A percentile compares a stretch with the other conserved stretches of the same genome.
Conservation (phyloP, 2,888 invertebrate genomes). For the Leucophora obtusa region DNA sequence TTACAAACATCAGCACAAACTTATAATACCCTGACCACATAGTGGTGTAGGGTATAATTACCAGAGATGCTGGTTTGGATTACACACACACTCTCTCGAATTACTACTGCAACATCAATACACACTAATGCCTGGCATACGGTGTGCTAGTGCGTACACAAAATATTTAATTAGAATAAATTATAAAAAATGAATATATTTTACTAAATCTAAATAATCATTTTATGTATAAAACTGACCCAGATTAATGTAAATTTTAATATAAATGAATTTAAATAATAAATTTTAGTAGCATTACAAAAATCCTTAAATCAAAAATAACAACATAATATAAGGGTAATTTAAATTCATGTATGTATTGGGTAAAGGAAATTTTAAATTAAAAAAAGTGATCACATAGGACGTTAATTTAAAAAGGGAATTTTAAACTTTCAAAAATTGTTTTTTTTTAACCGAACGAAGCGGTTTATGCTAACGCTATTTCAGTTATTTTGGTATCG, state of each 20-base stretch:
- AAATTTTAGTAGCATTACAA: slow-evolving; percentile 27
- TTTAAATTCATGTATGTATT: background rate
- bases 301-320: background rate
- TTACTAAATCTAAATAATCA: slow-evolving; percentile 33
- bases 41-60: too few relatives aligned
- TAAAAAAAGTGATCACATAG: too few relatives aligned
- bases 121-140: background rate
- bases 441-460: too few relatives aligned
- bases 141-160: background rate
- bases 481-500: too few relatives aligned
- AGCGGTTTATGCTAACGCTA: too few relatives aligned
- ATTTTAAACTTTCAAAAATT: too few relatives aligned
- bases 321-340: background rate
- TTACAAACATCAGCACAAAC: too few relatives aligned
- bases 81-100: background rate
- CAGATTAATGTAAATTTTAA: slow-evolving; percentile 35
- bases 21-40: too few relatives aligned
- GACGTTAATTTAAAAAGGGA: too few relatives aligned
- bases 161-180: slow-evolving; percentile 55
- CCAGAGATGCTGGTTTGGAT: slow-evolving; percentile 46
- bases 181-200: slow-evolving; percentile 16
- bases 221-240: slow-evolving; percentile 23
- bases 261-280: slow-evolving; percentile 59
- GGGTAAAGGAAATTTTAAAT: too few relatives aligned
- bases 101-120: too few relatives aligned